Evolutionary conservation across 2,888 invertebrate species (phyloP).

Genomic region (Beris morrisii): DNA sequence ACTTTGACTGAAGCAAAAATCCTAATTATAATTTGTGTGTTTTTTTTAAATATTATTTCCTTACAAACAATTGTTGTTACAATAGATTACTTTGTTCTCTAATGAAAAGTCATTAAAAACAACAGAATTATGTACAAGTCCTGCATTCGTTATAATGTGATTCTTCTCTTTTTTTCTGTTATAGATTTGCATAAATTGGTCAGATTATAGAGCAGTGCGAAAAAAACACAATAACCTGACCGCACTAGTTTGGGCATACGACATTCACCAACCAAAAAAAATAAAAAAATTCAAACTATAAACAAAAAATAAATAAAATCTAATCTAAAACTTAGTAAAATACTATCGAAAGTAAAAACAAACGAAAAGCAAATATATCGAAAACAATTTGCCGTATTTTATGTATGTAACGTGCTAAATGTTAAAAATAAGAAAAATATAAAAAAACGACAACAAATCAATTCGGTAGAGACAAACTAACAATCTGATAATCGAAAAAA

Average conservation of each 20-base stretch:
- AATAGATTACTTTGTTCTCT: too few relatives aligned
- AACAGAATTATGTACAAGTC: constrained; percentile 12
- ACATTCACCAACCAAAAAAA: constrained; percentile 55
- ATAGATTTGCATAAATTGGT: constrained; percentile 49
- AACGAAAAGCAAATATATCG: constrained; percentile 37
- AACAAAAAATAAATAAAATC: constrained; percentile 22
- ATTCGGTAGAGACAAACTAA: constrained; percentile 22
- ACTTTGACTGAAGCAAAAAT: too few relatives aligned
- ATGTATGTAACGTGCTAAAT: too few relatives aligned
- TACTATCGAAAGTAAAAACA: constrained; percentile 14
- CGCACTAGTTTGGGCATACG: constrained; percentile 50
- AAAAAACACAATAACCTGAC: constrained; percentile 42
- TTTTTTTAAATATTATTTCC: too few relatives aligned
- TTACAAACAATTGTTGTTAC: too few relatives aligned
- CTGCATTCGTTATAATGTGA: constrained; percentile 36
- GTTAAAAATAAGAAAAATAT: constrained; percentile 19
- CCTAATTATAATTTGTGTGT: too few relatives aligned
- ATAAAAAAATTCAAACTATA: constrained; percentile 28
- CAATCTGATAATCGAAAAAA: constrained; percentile 13
- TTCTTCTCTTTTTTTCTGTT: constrained; percentile 43
- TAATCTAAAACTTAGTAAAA: constrained; percentile 24
- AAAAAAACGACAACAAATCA: not conserved
- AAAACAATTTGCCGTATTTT: too few relatives aligned
- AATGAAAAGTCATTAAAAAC: constrained; percentile 18
- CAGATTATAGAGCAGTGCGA: constrained; percentile 42